phyloP scores from a whole-genome alignment of 2,797 vertebrate genomes.

The Typhlichthys subterraneus region DNA sequence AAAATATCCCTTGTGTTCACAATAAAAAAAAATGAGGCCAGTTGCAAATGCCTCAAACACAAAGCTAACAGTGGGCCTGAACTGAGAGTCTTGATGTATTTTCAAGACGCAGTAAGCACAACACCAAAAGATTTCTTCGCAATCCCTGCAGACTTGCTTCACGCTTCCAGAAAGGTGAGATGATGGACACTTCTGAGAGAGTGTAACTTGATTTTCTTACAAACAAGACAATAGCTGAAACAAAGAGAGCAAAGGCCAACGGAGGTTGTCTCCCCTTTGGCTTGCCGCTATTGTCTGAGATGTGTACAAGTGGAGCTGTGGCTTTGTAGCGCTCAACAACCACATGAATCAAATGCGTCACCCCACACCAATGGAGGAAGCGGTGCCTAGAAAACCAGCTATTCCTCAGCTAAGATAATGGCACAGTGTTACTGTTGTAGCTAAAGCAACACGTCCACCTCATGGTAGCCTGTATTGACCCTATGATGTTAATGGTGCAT shows the following conservation, averaged over 20 bases:
- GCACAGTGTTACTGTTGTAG: too few relatives aligned
- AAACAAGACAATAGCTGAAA: constrained; percentile 78
- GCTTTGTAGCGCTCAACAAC: constrained; percentile 52
- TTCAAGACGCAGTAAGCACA: constrained; percentile 73
- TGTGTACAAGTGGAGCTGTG: constrained; percentile 56
- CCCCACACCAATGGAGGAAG: neutral
- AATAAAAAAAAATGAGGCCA: neutral
- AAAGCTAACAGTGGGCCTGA: constrained; percentile 44
- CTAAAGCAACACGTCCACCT: too few relatives aligned
- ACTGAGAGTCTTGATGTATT: constrained; percentile 75
- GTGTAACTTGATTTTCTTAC: constrained; percentile 73
- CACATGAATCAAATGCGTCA: constrained; percentile 36
- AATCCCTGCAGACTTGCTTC: constrained; percentile 73
- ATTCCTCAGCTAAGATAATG: too few relatives aligned
- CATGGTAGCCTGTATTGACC: too few relatives aligned
- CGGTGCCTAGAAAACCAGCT: neutral
- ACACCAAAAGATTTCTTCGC: constrained; percentile 73
- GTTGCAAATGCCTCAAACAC: constrained; percentile 12
- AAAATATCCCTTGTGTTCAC: neutral
- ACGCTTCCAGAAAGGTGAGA: constrained; percentile 65
- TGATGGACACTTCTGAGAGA: constrained; percentile 77
- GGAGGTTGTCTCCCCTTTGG: constrained; percentile 72
- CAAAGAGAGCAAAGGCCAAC: constrained; percentile 67
- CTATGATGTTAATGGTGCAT: too few relatives aligned
- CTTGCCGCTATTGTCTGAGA: constrained; percentile 68